Evolutionary conservation across 2,888 invertebrate genomes (phyloP), one percentile per base, ranked within the genome.

Genomic region (Drepanosiphum platanoidis): DNA sequence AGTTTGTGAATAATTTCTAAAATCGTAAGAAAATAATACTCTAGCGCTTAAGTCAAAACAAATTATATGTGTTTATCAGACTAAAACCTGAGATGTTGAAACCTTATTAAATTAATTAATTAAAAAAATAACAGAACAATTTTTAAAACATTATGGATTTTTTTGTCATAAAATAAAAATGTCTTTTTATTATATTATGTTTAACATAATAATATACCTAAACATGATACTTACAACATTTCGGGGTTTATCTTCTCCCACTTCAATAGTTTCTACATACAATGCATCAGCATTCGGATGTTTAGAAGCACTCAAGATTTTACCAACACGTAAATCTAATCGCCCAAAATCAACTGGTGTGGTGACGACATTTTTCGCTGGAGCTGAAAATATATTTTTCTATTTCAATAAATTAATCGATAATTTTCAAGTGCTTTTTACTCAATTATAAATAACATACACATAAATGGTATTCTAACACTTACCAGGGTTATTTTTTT

Each of bases 221-320:
- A n/a, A 42, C 11, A 42, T 42, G 42, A 78, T 82, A 87, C 88
- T 87, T 75, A 89, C 88, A 72, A 90, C 90, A 42, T 93, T 94
- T 88, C 94, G 92, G 9, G 93, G 93, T 88, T 92, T 91, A 86
- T 90, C 91, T 90, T 95, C 95, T n/a, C 95, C 97, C 81, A 97
- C 89, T 90, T 97, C 96, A 88, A 98, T 96, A 90, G 95, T 95
- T 89, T 96, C 94, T n/a, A 98, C 94, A 90, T 97, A 98, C 46
- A 98, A 91, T 71, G 94, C 92, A 90, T 98, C 97, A 15, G 97
- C 97, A 90, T 97, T 97, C 0, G 97, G 97, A 91, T 98, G 97
- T 89, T 93, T 93, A 0, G 93, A 92, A 8, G 97, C 95, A 88
- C 95, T 94, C 5, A 96, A 91, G 88, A 98, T 95, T 89, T 94